Conservation (phyloP, 2,113 vertebrate species). For the Okapia johnstoni region DNA sequence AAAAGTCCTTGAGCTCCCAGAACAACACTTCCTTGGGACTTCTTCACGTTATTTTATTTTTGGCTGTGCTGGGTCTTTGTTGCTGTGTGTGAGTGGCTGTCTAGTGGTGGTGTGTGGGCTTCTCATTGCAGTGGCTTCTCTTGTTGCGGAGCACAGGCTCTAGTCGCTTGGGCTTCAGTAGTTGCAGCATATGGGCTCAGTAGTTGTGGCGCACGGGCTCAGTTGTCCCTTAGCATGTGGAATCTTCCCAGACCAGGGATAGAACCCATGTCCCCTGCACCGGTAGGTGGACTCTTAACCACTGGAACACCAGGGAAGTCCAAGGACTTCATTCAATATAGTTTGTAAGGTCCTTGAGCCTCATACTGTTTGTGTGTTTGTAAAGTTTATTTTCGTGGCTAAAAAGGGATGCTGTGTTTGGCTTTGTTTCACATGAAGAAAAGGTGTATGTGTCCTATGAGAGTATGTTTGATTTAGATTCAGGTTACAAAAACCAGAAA, state of each 20-base stretch:
- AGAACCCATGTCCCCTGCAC: neutral
- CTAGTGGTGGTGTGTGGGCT: neutral
- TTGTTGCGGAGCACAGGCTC: neutral
- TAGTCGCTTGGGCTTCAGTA: neutral
- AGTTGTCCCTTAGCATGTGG: neutral
- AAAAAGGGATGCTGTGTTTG: neutral
- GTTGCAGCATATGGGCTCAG: rapidly evolving
- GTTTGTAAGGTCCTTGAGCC: neutral
- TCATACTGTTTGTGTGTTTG: neutral
- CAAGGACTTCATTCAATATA: neutral
- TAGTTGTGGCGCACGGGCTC: neutral
- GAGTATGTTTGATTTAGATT: neutral
- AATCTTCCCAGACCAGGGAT: neutral
- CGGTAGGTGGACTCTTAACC: neutral
- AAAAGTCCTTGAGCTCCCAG: neutral
- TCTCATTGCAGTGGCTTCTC: neutral
- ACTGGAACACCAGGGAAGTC: neutral
- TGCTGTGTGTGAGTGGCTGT: neutral
- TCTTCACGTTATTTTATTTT: neutral
- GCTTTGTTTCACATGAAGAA: neutral
- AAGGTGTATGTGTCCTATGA: neutral
- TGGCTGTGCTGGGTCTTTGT: neutral
- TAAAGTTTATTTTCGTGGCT: neutral
- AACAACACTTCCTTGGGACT: neutral
- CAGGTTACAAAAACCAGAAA: neutral